These are phyloP conservation scores for Acanthosepion esculentum DNA, from an alignment of 2,888 invertebrate species.

Conservation along the genomic window DNA sequence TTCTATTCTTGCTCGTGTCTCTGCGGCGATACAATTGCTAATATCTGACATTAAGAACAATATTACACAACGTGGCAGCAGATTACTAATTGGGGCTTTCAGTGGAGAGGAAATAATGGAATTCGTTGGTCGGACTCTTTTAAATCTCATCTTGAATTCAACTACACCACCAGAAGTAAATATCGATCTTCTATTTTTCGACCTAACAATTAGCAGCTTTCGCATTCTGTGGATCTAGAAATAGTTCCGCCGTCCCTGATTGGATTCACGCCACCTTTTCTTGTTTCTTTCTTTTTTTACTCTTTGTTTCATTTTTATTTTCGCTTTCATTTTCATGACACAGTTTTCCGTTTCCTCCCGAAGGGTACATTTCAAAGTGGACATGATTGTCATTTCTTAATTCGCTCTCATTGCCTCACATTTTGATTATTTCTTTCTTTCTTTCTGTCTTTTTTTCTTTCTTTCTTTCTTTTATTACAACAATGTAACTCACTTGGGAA, in stretches of 20 bases:
- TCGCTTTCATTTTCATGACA: not conserved
- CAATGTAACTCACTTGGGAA: too few species aligned
- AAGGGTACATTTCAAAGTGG: constrained; percentile 8
- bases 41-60: constrained; percentile 8
- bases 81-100: not conserved
- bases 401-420: not conserved
- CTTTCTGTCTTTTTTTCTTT: not conserved
- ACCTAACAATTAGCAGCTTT: constrained; percentile 33
- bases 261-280: not conserved
- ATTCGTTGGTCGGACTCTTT: not conserved
- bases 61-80: not conserved
- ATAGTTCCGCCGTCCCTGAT: not conserved
- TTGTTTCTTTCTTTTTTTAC: not conserved
- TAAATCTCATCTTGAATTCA: constrained; percentile 33
- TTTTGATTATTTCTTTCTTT: not conserved
- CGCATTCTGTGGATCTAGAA: not conserved
- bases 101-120: not conserved
- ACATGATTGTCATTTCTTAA: constrained; percentile 33
- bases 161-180: not conserved
- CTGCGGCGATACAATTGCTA: not conserved
- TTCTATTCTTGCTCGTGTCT: not conserved
- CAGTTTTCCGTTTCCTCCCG: constrained; percentile 33
- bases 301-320: not conserved
- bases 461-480: not conserved
- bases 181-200: constrained; percentile 18